Conservation (phyloP, 2,888 invertebrate species). For the Amblyjoppa fuscipennis region DNA sequence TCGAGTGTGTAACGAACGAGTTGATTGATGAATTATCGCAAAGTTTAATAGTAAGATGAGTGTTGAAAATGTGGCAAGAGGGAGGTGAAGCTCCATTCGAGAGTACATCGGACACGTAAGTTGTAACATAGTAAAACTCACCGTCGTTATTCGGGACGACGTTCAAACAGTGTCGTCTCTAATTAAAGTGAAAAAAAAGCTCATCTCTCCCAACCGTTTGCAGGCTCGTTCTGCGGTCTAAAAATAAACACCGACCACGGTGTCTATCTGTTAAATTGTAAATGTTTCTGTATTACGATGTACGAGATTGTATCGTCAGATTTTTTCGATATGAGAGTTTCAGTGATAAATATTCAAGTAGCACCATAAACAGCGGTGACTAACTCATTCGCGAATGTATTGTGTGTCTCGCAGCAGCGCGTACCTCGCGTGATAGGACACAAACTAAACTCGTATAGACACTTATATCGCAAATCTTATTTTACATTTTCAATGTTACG, state of each 20-base stretch:
- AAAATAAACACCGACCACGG: conserved; percentile 16
- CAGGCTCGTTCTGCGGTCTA: conserved; percentile 20
- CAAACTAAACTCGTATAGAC: conserved; percentile 16
- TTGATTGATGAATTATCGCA: conserved; percentile 51
- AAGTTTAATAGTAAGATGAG: conserved; percentile 71
- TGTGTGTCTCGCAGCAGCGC: conserved; percentile 26
- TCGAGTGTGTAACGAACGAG: conserved; percentile 10
- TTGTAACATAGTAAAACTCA: conserved; percentile 51
- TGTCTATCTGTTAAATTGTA: conserved; percentile 1
- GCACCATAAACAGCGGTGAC: conserved; percentile 9
- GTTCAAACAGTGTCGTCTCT: conserved; percentile 12
- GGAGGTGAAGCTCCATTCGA: conserved; percentile 81
- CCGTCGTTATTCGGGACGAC: conserved; percentile 9
- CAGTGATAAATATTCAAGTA: conserved; percentile 30
- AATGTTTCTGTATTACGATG: neutral
- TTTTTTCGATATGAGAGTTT: neutral
- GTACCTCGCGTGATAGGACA: conserved; percentile 43
- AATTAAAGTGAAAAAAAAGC: conserved; percentile 35
- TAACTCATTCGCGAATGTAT: conserved; percentile 24
- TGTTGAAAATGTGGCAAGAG: conserved; percentile 82
- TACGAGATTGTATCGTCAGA: neutral
- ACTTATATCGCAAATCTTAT: conserved; percentile 17
- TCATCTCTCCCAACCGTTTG: conserved; percentile 3
- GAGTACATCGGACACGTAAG: conserved; percentile 79
- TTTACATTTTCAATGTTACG: neutral